Evolutionary conservation across 2,888 invertebrate species (phyloP).

Genomic region (Drymonia ruficornis): DNA sequence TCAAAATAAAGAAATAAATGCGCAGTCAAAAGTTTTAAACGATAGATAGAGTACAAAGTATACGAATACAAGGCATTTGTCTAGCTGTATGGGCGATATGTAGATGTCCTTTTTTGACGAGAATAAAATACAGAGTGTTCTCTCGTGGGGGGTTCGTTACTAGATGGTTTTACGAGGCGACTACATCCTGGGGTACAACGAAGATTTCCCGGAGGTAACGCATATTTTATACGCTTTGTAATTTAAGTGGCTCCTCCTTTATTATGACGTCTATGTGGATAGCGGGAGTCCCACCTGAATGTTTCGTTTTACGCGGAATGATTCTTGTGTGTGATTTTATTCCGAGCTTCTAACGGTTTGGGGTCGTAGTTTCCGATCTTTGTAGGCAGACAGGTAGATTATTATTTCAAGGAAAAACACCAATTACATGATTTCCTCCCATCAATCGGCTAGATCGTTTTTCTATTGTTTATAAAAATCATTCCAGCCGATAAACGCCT

Average conservation of each 20-base stretch:
- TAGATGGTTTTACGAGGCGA: constrained; percentile 68
- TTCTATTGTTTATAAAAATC: constrained; percentile 33
- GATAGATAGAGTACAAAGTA: constrained; percentile 1
- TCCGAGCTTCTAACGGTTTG: not conserved
- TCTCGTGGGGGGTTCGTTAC: constrained; percentile 63
- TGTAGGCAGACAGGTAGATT: too few species aligned
- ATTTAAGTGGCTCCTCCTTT: constrained; percentile 69
- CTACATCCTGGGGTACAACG: constrained; percentile 57
- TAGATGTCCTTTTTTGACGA: constrained; percentile 51
- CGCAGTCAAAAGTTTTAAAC: constrained; percentile 3
- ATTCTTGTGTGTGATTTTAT: constrained; percentile 7
- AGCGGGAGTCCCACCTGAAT: constrained; percentile 33
- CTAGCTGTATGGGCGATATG: constrained; percentile 30
- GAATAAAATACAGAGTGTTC: constrained; percentile 50
- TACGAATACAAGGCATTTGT: constrained; percentile 2
- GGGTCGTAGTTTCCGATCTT: too few species aligned
- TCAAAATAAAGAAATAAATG: not conserved
- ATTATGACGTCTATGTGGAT: constrained; percentile 49
- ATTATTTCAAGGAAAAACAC: not conserved
- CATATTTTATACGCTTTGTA: constrained; percentile 74
- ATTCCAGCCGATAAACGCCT: constrained; percentile 35
- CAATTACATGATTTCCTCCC: not conserved
- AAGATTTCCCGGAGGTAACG: constrained; percentile 78
- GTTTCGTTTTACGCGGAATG: constrained; percentile 12
- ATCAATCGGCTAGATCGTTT: not conserved